These are phyloP conservation scores for Terebella lapidaria DNA, from an alignment of 2,888 invertebrate genomes.

Conservation along the genomic window DNA sequence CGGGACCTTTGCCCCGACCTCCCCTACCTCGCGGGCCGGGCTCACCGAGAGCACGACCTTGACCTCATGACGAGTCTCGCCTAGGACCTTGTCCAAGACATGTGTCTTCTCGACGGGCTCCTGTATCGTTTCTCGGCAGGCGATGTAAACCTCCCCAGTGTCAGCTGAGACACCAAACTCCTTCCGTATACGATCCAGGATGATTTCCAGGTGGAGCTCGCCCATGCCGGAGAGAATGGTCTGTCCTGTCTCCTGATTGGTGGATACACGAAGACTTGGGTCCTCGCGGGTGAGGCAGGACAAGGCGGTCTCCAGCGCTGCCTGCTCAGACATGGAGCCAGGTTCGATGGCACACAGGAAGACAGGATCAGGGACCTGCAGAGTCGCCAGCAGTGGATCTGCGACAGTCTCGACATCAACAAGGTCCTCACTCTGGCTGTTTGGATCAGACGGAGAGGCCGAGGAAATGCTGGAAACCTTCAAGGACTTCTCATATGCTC, in stretches of 20 bases:
- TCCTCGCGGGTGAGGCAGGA: conserved; percentile 80
- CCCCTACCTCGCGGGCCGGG: conserved; percentile 45
- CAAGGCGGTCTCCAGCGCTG: conserved; percentile 74
- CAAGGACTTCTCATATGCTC: conserved; percentile 6
- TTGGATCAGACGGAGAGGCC: background rate
- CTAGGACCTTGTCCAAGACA: conserved; percentile 64
- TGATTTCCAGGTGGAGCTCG: conserved; percentile 88
- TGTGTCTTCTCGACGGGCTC: conserved; percentile 48
- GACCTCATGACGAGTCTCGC: conserved; percentile 61
- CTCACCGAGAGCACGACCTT: conserved; percentile 63
- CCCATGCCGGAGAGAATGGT: conserved; percentile 76
- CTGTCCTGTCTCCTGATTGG: conserved; percentile 78
- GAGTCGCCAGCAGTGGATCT: conserved; percentile 56
- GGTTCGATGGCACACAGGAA: conserved; percentile 96
- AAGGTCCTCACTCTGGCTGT: background rate
- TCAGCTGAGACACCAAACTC: conserved; percentile 90
- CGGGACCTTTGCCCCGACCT: background rate
- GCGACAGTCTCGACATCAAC: background rate
- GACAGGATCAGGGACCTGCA: conserved; percentile 84
- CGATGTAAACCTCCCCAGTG: conserved; percentile 84
- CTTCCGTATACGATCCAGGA: conserved; percentile 77
- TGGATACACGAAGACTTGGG: conserved; percentile 66
- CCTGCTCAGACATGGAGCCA: conserved; percentile 71
- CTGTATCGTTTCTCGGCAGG: conserved; percentile 76
- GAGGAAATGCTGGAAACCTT: background rate